Evolutionary conservation across 1,140 invertebrate genomes (phyloP).

Genomic region (Drosophila simulans): DNA sequence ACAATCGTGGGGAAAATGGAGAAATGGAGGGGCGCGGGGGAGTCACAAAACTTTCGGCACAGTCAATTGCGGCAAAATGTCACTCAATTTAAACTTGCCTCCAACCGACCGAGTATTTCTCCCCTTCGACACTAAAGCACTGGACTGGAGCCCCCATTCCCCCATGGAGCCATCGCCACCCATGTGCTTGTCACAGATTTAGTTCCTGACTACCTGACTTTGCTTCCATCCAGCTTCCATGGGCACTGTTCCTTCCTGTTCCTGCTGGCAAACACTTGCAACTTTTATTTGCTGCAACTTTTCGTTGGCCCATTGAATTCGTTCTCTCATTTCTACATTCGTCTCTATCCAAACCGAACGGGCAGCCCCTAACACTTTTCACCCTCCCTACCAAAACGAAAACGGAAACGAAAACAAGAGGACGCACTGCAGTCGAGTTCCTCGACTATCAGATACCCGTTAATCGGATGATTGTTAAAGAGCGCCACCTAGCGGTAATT

Average conservation of each 20-base stretch:
- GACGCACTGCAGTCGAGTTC: too few species aligned
- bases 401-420: not conserved
- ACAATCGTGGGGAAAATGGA: constrained; percentile 1
- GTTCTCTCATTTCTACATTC: not conserved
- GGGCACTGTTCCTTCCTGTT: not conserved
- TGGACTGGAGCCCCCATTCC: too few species aligned
- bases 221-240: constrained; percentile 6
- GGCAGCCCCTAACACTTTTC: not conserved
- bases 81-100: constrained; percentile 75
- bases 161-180: too few species aligned
- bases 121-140: not conserved
- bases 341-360: not conserved
- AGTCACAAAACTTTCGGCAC: constrained; percentile 59
- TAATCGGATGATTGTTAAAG: too few species aligned
- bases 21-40: constrained; percentile 9
- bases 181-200: constrained; percentile 15
- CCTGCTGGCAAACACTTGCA: constrained; percentile 50
- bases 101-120: constrained; percentile 41
- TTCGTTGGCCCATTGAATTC: constrained; percentile 49
- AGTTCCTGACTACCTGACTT: constrained; percentile 26
- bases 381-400: not conserved
- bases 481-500: too few species aligned
- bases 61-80: constrained; percentile 77
- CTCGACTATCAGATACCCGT: too few species aligned
- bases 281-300: constrained; percentile 71